phyloP scores from a whole-genome alignment of 2,797 vertebrate genomes.

The Decapterus maruadsi region DNA sequence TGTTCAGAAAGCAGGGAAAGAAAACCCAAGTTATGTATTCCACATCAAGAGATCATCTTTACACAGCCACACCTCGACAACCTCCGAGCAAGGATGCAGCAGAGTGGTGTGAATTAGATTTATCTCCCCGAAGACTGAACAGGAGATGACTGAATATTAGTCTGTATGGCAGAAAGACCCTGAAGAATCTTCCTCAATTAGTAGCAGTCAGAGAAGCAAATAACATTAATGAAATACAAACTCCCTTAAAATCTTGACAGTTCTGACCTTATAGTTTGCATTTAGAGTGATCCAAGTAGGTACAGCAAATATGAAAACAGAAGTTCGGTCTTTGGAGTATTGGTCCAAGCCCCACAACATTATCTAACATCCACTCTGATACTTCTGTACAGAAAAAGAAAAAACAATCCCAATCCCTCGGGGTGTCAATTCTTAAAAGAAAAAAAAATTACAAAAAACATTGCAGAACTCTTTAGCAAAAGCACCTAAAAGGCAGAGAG shows the following conservation, averaged over 20 bases:
- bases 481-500: constrained; percentile 76
- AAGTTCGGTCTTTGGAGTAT: constrained; percentile 72
- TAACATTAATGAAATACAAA: constrained; percentile 57
- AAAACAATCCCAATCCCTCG: constrained; percentile 42
- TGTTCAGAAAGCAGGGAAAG: constrained; percentile 27
- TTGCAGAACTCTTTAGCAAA: constrained; percentile 62
- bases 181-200: constrained; percentile 41
- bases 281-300: constrained; percentile 58
- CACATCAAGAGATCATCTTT: constrained; percentile 43
- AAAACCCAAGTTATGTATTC: constrained; percentile 33
- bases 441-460: constrained; percentile 57
- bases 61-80: constrained; percentile 17
- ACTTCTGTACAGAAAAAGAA: constrained; percentile 71
- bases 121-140: constrained; percentile 17
- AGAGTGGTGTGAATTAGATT: constrained; percentile 25
- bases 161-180: constrained; percentile 40
- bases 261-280: constrained; percentile 58
- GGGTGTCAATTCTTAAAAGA: constrained; percentile 66
- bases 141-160: constrained; percentile 34
- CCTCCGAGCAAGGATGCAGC: constrained; percentile 23
- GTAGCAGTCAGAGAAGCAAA: constrained; percentile 51
- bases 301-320: constrained; percentile 65
- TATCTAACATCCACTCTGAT: constrained; percentile 72
- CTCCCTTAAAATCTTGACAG: constrained; percentile 52
- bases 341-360: constrained; percentile 72